phyloP scores from a whole-genome alignment of 2,888 invertebrate genomes.

The Xiphydria camelus region DNA sequence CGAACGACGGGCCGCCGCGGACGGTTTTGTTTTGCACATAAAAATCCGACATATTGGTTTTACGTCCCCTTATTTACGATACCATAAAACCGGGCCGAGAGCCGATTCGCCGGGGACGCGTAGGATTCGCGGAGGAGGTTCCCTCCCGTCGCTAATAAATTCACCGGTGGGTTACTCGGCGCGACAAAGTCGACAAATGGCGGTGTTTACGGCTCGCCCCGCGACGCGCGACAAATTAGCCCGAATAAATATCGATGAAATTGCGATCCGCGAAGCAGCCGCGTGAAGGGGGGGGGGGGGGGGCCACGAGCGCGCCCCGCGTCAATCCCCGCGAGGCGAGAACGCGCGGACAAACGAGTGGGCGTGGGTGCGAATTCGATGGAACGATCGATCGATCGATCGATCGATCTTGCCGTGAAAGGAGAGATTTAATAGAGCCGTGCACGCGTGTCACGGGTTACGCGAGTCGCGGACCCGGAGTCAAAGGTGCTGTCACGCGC shows the following conservation, averaged over 20 bases:
- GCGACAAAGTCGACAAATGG: constrained; percentile 22
- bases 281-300: not conserved
- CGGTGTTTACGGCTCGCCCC: constrained; percentile 21
- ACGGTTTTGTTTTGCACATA: constrained; percentile 32
- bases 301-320: no score
- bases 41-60: constrained; percentile 45
- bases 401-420: no score
- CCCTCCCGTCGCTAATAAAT: constrained; percentile 20
- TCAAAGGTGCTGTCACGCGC: no score
- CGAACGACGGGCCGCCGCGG: constrained; percentile 5
- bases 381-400: no score
- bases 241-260: constrained; percentile 2
- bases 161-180: constrained; percentile 17
- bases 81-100: constrained; percentile 41
- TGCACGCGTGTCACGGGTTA: no score
- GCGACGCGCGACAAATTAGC: constrained; percentile 7
- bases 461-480: no score
- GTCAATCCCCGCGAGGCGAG: no score
- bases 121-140: constrained; percentile 7
- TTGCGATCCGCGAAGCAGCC: not conserved
- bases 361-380: no score
- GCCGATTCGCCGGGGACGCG: constrained; percentile 33
- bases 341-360: no score
- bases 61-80: constrained; percentile 50
- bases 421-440: no score